Base-by-base conservation (phyloP, 2,113 vertebrate species). In the Girardinichthys multiradiatus region DNA sequence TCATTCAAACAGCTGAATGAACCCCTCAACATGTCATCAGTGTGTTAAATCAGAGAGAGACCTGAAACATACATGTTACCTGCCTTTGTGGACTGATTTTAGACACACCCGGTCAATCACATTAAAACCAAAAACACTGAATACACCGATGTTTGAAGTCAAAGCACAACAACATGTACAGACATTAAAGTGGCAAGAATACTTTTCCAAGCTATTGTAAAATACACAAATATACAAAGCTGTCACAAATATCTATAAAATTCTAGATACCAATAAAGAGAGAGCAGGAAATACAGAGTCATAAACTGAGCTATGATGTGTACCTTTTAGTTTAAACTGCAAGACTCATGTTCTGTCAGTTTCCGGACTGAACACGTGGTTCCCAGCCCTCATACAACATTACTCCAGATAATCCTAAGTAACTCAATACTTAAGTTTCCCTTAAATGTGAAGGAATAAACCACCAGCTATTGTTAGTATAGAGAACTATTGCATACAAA, bases 351-450 rank as follows among this genome's bases (percentile, higher is more conserved):
- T n/a, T 54, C n/a, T 54, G 24, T 17, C 24, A 54, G 21, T 54
- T 24, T n/a, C 7, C n/a, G 1, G 48, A n/a, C 48, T 54, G 24
- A 17, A 42, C 19, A 28, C n/a, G 3, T 11, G 39, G n/a, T 3
- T 64, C n/a, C 15, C 66, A 73, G 57, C 7, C n/a, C 31, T 63
- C 37, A 79, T 17, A 28, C 21, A 13, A 30, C 19, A 27, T 35
- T 65, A 42, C 14, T 58, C 57, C 45, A 61, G 72, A 74, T 67
- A 26, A 82, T 64, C 62, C 26, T 57, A 73, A 63, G 14, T 29
- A 26, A 67, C 68, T 74, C 21, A 69, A 24, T 21, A 15, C 2
- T 71, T 65, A 8, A 76, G 21, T 21, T 64, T 58, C 26, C 33
- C 31, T 64, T 68, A 64, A 27, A 27, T 59, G 42, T 24, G 63